phyloP scores from a whole-genome alignment of 2,888 invertebrate species.

The Dendrolimus pini region DNA sequence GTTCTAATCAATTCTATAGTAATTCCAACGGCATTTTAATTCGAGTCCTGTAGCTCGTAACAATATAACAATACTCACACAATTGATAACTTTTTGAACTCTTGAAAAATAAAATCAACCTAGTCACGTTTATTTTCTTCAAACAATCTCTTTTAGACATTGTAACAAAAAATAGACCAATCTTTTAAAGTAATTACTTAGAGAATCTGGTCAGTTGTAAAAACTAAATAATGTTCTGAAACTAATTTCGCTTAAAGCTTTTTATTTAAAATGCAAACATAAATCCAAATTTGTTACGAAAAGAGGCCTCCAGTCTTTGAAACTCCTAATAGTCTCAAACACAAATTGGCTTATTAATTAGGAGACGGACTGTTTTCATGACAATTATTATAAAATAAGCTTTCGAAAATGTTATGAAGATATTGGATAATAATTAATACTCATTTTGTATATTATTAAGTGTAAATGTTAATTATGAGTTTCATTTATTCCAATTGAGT shows the following conservation, averaged over 20 bases:
- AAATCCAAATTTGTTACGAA: constrained; percentile 5
- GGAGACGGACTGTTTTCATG: constrained; percentile 12
- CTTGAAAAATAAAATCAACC: too few relatives aligned
- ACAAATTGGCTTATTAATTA: constrained; percentile 16
- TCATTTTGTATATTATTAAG: too few relatives aligned
- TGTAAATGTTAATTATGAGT: too few relatives aligned
- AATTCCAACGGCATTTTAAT: too few relatives aligned
- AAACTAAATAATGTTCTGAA: not conserved
- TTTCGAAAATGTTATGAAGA: not conserved
- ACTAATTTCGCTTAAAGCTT: not conserved
- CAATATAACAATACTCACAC: too few relatives aligned
- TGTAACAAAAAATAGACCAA: not conserved
- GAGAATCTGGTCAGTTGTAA: not conserved
- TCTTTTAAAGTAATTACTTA: not conserved
- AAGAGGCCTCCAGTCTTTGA: constrained; percentile 11
- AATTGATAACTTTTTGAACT: too few relatives aligned
- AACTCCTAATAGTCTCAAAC: constrained; percentile 14
- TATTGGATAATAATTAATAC: too few relatives aligned
- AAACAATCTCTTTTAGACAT: not conserved
- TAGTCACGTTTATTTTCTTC: too few relatives aligned
- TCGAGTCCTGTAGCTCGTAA: too few relatives aligned
- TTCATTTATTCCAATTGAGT: too few relatives aligned
- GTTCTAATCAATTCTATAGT: too few relatives aligned
- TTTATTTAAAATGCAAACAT: not conserved
- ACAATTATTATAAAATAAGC: constrained; percentile 5